phyloP scores from a whole-genome alignment of 2,113 vertebrate genomes.

The Lasiurus cinereus region DNA sequence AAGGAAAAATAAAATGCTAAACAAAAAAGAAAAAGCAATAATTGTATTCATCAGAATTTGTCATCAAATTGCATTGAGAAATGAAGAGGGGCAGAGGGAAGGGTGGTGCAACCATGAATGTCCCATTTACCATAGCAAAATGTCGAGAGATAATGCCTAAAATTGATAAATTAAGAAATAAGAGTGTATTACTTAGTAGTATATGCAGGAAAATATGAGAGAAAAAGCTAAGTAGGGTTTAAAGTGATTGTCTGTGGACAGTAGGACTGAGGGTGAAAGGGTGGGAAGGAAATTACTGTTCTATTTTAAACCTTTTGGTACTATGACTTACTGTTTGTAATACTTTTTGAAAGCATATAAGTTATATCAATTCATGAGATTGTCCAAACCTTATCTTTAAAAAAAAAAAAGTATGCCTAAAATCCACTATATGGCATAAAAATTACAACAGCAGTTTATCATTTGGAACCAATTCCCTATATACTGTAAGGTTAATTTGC shows the following conservation, averaged over 20 bases:
- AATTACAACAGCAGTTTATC: slow-evolving; percentile 58
- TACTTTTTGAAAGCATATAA: slow-evolving; percentile 56
- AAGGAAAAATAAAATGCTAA: slow-evolving; percentile 54
- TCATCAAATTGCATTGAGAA: slow-evolving; percentile 21
- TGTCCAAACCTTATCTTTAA: background rate
- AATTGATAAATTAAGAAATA: background rate
- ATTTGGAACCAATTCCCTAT: slow-evolving; percentile 36
- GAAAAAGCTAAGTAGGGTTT: background rate
- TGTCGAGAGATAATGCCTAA: slow-evolving; percentile 4
- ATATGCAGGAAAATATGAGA: background rate
- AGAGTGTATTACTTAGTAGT: background rate
- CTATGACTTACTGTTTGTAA: background rate
- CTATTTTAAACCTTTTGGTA: slow-evolving; percentile 44
- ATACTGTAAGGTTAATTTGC: slow-evolving; percentile 28
- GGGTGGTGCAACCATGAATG: background rate
- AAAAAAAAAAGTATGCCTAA: background rate
- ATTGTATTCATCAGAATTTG: slow-evolving; percentile 29
- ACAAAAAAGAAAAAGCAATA: slow-evolving; percentile 25
- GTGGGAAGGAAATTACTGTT: background rate
- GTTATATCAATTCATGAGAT: slow-evolving; percentile 30
- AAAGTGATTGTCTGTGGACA: background rate
- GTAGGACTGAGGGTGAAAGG: background rate
- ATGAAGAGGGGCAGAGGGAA: background rate
- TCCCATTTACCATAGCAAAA: background rate
- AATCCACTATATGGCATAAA: slow-evolving; percentile 32